These are phyloP conservation scores for Carposina sasakii DNA, from an alignment of 1,140 invertebrate species.

Conservation along the genomic window DNA sequence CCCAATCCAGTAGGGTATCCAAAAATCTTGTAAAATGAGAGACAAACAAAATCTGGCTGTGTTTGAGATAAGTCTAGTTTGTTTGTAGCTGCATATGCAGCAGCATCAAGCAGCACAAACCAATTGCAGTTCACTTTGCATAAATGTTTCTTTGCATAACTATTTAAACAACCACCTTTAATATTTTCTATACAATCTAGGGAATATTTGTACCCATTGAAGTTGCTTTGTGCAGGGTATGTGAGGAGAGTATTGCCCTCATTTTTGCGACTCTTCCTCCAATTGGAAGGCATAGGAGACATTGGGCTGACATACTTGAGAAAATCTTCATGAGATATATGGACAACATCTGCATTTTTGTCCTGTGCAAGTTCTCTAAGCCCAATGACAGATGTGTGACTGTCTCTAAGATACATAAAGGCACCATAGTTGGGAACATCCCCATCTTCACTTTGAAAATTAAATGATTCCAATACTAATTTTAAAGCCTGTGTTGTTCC, in stretches of 20 bases:
- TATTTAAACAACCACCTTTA: constrained; percentile 76
- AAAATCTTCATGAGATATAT: constrained; percentile 71
- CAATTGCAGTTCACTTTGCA: constrained; percentile 73
- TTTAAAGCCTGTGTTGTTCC: constrained; percentile 90
- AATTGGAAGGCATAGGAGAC: constrained; percentile 21
- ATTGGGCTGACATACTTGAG: constrained; percentile 52
- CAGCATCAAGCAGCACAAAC: constrained; percentile 91
- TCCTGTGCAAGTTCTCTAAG: constrained; percentile 81
- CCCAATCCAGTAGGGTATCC: constrained; percentile 97
- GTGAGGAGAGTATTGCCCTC: constrained; percentile 80
- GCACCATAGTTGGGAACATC: constrained; percentile 63
- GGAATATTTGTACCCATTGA: constrained; percentile 92
- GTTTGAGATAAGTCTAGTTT: constrained; percentile 80
- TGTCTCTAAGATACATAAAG: constrained; percentile 91
- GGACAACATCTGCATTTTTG: constrained; percentile 69
- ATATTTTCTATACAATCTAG: constrained; percentile 80
- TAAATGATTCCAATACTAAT: constrained; percentile 87
- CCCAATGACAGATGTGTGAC: constrained; percentile 96
- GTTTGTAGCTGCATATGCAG: constrained; percentile 86
- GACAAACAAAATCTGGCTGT: constrained; percentile 90
- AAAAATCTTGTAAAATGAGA: constrained; percentile 99
- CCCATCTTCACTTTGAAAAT: constrained; percentile 62
- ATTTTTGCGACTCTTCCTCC: constrained; percentile 21
- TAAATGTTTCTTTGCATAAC: constrained; percentile 42
- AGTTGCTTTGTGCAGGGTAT: constrained; percentile 95